Base-by-base conservation (phyloP, 2,797 vertebrate genomes). In the Enteromius fasciolatus region DNA sequence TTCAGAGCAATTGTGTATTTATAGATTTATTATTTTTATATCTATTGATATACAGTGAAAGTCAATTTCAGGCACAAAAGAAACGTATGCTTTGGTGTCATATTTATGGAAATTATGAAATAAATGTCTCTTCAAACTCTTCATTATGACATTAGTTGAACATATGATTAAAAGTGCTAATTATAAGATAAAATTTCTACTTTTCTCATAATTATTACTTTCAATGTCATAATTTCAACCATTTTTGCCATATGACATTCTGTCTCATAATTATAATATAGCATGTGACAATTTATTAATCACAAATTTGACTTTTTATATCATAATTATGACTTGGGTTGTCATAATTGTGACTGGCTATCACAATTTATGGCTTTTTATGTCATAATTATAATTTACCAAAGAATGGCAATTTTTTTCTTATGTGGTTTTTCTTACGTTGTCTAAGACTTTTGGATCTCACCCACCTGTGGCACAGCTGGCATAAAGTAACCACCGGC, bases 401-500 rank as follows among this genome's bases (percentile, higher is more conserved):
- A 41, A 50, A 50, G 25, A 3, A 41, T 41, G 39, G 8, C 39
- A 41, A 41, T 15, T 18, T 46, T 54, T n/a, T 74, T 33, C 11
- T 75, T 8, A 3, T 74, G 18, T 74, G 28, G 5, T 12, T 31
- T 31, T 31, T 31, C 28, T 31, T 31, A 15, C 23, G 7, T 59
- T 25, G 20, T 54, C 31, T 36, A 12, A 57, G 3, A 57, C 46
- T 73, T 73, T 52, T 31, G 14, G 5, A 75, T 18, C 23, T n/a
- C 23, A 15, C 92, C 87, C 73, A 96, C 96, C 95, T 97, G 98
- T 18, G 98, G 98, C 85, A 99, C 96, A 46, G 98, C 97, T 48
- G 98, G 97, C 96, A 99, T 97, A 89, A 99, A 99, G 90, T 99
- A 99, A 0, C 98, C 98, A 0, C 97, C 96, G 36, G 97, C 94